phyloP scores from a whole-genome alignment of 2,113 vertebrate species.

The Boulengerochromis microlepis region DNA sequence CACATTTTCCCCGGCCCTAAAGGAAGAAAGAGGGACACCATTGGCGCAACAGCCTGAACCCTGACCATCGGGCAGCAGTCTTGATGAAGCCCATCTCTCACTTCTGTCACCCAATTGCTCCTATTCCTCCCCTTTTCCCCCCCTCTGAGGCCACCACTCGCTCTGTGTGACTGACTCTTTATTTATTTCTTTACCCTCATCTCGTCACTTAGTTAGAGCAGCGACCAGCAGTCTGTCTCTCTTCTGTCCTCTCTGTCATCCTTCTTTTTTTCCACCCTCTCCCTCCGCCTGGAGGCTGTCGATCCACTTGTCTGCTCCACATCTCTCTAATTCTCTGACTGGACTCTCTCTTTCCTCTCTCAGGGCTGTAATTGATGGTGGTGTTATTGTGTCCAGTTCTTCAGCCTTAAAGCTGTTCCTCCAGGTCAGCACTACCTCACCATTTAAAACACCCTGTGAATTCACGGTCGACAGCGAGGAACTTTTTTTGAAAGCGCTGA shows the following conservation, averaged over 20 bases:
- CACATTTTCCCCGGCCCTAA: neutral
- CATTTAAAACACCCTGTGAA: constrained; percentile 22
- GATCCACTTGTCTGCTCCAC: constrained; percentile 41
- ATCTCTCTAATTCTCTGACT: constrained; percentile 56
- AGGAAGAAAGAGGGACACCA: constrained; percentile 22
- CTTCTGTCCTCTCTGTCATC: constrained; percentile 23
- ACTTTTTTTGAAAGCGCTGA: neutral
- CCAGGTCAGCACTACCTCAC: constrained; percentile 36
- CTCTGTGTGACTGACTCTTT: constrained; percentile 14
- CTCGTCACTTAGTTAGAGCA: constrained; percentile 24
- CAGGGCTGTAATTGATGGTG: constrained; percentile 55
- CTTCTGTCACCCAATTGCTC: constrained; percentile 31
- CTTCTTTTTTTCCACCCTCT: neutral
- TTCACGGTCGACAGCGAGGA: neutral
- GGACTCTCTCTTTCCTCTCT: constrained; percentile 28
- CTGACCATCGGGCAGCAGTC: constrained; percentile 16
- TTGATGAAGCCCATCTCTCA: constrained; percentile 62
- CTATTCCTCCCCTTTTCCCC: neutral
- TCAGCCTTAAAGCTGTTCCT: constrained; percentile 28
- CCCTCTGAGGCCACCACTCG: constrained; percentile 7
- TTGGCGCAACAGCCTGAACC: constrained; percentile 6
- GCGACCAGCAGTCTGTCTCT: constrained; percentile 16
- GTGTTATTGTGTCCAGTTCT: constrained; percentile 56
- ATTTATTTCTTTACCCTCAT: constrained; percentile 27
- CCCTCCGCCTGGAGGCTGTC: constrained; percentile 42